Evolutionary conservation across 2,888 invertebrate genomes (phyloP), one percentile per base, ranked within the genome.

Genomic region (Cosmorhoe ocellata): DNA sequence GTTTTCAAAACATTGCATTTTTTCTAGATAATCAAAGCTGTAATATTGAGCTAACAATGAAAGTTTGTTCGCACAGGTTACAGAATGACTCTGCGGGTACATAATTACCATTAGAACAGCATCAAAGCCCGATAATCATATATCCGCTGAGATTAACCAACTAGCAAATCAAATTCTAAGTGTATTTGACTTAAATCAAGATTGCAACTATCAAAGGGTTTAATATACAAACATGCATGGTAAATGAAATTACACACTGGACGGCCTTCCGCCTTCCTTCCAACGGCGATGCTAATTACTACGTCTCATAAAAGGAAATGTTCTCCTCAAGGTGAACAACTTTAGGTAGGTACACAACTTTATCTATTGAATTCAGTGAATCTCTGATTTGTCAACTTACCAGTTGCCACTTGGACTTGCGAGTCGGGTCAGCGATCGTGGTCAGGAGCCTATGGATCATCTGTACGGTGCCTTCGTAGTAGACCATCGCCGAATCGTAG

Each of bases 401-500:
- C 92, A 96, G 92, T 79, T 95, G 96, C 98, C 98, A 98, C 87
- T 96, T 96, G 52, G 94, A 95, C 82, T 96, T 96, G 58, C 96
- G 92, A 51, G 94, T 92, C 28, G 95, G 94, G 81, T 97, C 97
- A 9, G 92, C 93, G 56, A 97, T 95, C 43, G 94, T 94, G 24
- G 93, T 91, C 34, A 98, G 91, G 53, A 98, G 92, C 69, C 95
- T 93, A 69, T 96, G 95, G 67, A 99, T 95, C 92, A 98, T 96
- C 80, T 97, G 97, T 51, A 98, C 93, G 7, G 96, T 95, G 43
- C 97, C 97, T 81, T 98, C 96, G 79, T 98, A 98, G 84, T 98
- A 98, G 51, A 98, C 96, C 63, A 95, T 93, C 14, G 99, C 96
- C 58, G 96, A 96, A 75, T 99, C 98, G 79, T 99, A 99, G 85